Evolutionary conservation across 2,888 invertebrate species (phyloP).

Genomic region (Hololepta plana): DNA sequence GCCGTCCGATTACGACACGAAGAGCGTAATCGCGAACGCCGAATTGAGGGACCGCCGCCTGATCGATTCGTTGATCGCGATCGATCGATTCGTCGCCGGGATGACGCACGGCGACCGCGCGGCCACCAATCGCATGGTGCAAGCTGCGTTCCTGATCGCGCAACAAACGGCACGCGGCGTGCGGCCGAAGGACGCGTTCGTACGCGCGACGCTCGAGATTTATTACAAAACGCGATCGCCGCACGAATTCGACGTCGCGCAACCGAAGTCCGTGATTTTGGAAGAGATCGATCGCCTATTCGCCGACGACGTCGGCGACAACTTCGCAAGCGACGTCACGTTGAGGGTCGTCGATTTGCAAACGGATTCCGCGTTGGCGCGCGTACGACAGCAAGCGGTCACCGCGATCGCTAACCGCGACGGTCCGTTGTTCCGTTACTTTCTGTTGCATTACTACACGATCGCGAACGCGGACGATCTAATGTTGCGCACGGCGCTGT

Average conservation of each 20-base stretch:
- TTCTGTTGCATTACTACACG: constrained; percentile 27
- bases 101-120: constrained; percentile 31
- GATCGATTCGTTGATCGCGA: constrained; percentile 24
- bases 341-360: constrained; percentile 28
- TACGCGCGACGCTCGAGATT: constrained; percentile 41
- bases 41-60: constrained; percentile 9
- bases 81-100: constrained; percentile 27
- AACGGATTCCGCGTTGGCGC: constrained; percentile 30
- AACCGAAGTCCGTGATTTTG: constrained; percentile 32
- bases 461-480: constrained; percentile 23
- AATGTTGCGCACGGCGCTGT: constrained; percentile 17
- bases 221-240: constrained; percentile 29
- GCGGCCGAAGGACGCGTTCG: constrained; percentile 33
- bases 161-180: constrained; percentile 47
- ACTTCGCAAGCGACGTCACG: constrained; percentile 21
- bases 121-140: constrained; percentile 47
- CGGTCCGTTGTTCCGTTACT: constrained; percentile 10
- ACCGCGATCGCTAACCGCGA: constrained; percentile 14
- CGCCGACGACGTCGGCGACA: constrained; percentile 10
- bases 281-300: constrained; percentile 23
- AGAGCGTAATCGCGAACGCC: constrained; percentile 27
- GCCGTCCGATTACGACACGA: constrained; percentile 26
- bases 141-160: constrained; percentile 40
- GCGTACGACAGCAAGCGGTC: constrained; percentile 36
- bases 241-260: constrained; percentile 21